Base-by-base conservation (phyloP, 2,113 vertebrate species). In the Sceloporus undulatus region DNA sequence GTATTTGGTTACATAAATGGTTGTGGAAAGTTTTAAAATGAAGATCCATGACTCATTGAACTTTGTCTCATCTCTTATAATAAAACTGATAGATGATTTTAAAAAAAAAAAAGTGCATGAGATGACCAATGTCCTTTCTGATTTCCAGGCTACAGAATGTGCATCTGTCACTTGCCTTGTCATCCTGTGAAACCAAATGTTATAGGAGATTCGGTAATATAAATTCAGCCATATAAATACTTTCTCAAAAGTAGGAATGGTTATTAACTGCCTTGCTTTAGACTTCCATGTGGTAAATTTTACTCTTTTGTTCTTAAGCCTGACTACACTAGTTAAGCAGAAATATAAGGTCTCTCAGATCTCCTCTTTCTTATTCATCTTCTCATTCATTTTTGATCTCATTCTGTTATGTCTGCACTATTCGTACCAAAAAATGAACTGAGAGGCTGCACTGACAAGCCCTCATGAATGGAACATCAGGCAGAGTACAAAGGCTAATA, bases 81-180 rank as follows among this genome's bases (percentile, higher is more conserved):
- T 34, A 62, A 56, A 66, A 13, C 25, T 59, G 11, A 62, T 62
- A 62, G 11, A 18, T 62, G 2, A 62, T 18, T 48, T 34, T 48
- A 4, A 48, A 48, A 62, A 62, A 62, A 59, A 16, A 62, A 18
- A 62, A 19, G 11, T 62, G 18, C 18, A 62, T 80, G 19, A 81
- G 85, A 84, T 91, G 23, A 92, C 52, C 70, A 88, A 34, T 79
- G 4, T 10, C 23, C 52, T 18, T 91, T 91, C 92, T 95, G 85
- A 85, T 83, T 96, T 90, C 82, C 92, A 99, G 99, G 98, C 34
- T 98, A 98, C 93, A 97, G 97, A 93, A 99, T 99, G 98, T 99
- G 99, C 89, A 99, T 99, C 94, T 99, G 99, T 91, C 97, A 99
- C 94, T 97, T 99, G 92, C 92, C 98, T 65, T 99, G 99, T 94